These are phyloP conservation scores for Clamator glandarius DNA, from an alignment of 2,797 vertebrate genomes.

Conservation along the genomic window DNA sequence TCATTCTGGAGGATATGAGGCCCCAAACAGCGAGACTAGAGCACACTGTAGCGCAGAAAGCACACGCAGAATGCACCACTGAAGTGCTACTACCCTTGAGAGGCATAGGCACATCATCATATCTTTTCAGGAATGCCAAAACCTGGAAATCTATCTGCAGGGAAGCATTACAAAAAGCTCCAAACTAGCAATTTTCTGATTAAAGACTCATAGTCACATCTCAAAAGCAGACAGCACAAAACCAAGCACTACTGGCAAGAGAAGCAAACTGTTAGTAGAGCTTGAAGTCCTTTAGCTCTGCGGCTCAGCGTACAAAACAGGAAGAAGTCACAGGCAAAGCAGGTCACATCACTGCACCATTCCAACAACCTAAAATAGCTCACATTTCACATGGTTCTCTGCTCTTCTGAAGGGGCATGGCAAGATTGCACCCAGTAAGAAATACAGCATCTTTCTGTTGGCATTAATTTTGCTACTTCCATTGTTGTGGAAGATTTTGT, in stretches of 20 bases:
- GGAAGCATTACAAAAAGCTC: background rate
- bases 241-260: background rate
- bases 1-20: background rate
- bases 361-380: background rate
- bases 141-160: background rate
- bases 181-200: background rate
- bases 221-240: background rate
- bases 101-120: background rate
- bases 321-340: background rate
- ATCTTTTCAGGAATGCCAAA: background rate
- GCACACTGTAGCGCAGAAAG: background rate
- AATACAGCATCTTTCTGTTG: background rate
- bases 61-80: background rate
- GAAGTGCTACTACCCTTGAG: background rate
- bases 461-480: background rate
- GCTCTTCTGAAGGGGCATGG: background rate
- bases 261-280: background rate
- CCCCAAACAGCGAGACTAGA: background rate
- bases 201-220: fast-evolving
- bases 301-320: background rate
- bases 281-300: background rate
- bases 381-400: background rate
- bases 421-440: background rate
- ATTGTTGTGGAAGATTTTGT: background rate
- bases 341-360: background rate